Percentiles rank a stretch among this genome's conserved stretches.
Evolutionary conservation across 2,797 vertebrate species (phyloP).

Genomic region (Ispidina lecontei): DNA sequence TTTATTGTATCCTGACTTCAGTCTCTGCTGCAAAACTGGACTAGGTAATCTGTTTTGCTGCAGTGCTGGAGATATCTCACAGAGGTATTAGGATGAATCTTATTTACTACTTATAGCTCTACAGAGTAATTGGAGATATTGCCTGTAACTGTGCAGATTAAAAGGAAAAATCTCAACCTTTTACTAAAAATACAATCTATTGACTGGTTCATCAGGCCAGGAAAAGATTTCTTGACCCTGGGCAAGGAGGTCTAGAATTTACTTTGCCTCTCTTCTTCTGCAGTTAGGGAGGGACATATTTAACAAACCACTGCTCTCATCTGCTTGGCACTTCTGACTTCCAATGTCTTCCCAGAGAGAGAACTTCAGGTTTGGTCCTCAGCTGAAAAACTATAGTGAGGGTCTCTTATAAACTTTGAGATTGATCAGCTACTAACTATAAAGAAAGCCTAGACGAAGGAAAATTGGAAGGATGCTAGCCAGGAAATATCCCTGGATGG

Average conservation of each 20-base stretch:
- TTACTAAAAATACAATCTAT: neutral
- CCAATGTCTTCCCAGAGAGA: neutral
- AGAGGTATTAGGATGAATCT: neutral
- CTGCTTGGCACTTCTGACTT: neutral
- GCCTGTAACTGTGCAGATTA: neutral
- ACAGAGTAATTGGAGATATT: neutral
- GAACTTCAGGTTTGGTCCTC: neutral
- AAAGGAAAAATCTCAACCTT: neutral
- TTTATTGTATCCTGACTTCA: neutral
- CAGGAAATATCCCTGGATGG: conserved; percentile 22
- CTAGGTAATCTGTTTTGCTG: neutral
- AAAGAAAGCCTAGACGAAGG: neutral
- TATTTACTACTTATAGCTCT: neutral
- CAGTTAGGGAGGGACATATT: neutral
- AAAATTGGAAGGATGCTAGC: neutral
- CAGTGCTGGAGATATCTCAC: neutral
- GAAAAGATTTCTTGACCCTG: neutral
- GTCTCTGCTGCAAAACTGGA: neutral
- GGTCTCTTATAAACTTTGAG: neutral
- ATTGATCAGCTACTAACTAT: neutral
- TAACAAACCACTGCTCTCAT: neutral
- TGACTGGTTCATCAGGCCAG: neutral
- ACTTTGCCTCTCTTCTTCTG: neutral
- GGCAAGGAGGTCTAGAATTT: neutral
- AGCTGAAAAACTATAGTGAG: neutral